phyloP scores from a whole-genome alignment of 2,888 invertebrate genomes.

The Axea sp. region DNA sequence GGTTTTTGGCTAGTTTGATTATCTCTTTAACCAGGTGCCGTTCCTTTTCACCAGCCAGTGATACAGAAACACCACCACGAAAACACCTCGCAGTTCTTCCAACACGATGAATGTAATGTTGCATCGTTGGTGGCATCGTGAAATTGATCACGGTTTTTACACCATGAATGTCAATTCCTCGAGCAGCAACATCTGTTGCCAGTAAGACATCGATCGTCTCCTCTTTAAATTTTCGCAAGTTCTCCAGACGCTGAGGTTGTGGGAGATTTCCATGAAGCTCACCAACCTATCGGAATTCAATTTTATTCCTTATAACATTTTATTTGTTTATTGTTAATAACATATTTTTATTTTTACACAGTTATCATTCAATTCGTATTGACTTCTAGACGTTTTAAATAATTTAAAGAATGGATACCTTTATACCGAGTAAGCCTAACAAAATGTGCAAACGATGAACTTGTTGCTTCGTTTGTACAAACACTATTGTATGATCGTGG shows the following conservation, averaged over 20 bases:
- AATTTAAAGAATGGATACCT: too few relatives aligned
- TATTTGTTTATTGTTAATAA: slow-evolving; percentile 3
- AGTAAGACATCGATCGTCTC: slow-evolving; percentile 92
- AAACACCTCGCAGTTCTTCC: slow-evolving; percentile 98
- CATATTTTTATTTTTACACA: background rate
- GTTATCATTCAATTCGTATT: too few relatives aligned
- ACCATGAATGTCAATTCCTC: slow-evolving; percentile 97
- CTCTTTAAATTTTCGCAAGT: slow-evolving; percentile 92
- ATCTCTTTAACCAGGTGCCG: slow-evolving; percentile 94
- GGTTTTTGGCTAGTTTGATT: slow-evolving; percentile 90
- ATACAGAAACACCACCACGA: slow-evolving; percentile 94
- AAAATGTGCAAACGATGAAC: slow-evolving; percentile 96
- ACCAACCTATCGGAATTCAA: slow-evolving; percentile 80
- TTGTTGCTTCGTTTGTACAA: slow-evolving; percentile 97
- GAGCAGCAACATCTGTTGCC: slow-evolving; percentile 95
- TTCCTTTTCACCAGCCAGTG: slow-evolving; percentile 96
- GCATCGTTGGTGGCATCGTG: slow-evolving; percentile 94
- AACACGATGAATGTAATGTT: slow-evolving; percentile 95
- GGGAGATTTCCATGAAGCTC: slow-evolving; percentile 97
- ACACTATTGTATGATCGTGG: slow-evolving; percentile 94
- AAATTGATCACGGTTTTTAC: slow-evolving; percentile 98
- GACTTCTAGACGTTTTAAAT: too few relatives aligned
- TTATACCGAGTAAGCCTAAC: slow-evolving; percentile 92
- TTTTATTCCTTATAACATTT: background rate
- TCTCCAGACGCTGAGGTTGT: slow-evolving; percentile 96